A percentile compares a stretch with the other conserved stretches of the same genome.
Conservation (phyloP, 2,888 invertebrate species). For the Dasysyrphus albostriatus region DNA sequence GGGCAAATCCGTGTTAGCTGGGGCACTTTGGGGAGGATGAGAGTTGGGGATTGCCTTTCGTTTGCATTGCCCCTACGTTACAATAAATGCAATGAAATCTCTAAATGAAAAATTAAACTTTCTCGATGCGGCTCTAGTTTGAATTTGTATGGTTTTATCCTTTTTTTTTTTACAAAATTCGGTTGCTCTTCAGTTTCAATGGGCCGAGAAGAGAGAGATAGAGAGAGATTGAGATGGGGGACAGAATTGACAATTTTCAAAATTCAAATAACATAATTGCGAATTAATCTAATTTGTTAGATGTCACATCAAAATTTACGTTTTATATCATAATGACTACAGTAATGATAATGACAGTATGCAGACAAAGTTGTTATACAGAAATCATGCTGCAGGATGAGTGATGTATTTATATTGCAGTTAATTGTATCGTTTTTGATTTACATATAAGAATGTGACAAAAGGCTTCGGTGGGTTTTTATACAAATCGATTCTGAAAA, state of each 20-base stretch:
- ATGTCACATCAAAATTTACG: constrained; percentile 55
- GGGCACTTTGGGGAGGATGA: constrained; percentile 1
- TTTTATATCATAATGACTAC: constrained; percentile 38
- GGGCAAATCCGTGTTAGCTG: constrained; percentile 39
- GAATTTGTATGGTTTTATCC: neutral
- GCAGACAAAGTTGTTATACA: constrained; percentile 2
- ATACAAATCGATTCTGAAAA: too few relatives aligned
- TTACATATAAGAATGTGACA: neutral
- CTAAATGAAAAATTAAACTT: constrained; percentile 60
- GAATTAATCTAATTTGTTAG: constrained; percentile 63
- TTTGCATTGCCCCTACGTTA: neutral
- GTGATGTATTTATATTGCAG: neutral
- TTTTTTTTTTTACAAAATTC: too few relatives aligned
- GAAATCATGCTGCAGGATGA: neutral
- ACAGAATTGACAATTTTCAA: constrained; percentile 15
- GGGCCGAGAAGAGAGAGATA: too few relatives aligned
- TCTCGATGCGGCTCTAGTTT: constrained; percentile 31
- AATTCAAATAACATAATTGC: constrained; percentile 37
- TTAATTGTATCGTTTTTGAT: constrained; percentile 3
- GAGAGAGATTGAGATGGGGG: neutral
- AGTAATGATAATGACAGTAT: constrained; percentile 21
- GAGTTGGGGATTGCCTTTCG: neutral
- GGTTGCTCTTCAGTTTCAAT: too few relatives aligned
- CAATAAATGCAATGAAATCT: constrained; percentile 40
- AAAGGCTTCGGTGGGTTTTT: neutral